phyloP scores from a whole-genome alignment of 2,888 invertebrate species.

The Oxyteleia sp. region DNA sequence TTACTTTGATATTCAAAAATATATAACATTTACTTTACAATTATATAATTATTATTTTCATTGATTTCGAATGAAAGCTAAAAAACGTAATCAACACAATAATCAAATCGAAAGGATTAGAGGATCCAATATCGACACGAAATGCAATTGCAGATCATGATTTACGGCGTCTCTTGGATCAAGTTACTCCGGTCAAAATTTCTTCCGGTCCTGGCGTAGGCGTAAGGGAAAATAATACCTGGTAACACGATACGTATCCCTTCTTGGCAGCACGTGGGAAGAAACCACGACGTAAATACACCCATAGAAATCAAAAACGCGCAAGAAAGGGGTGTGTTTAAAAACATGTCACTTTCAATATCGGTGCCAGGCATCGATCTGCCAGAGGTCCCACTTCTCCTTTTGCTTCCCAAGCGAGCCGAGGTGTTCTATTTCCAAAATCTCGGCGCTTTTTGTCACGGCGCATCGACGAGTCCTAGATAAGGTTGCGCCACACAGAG shows the following conservation, averaged over 20 bases:
- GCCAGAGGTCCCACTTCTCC: conserved; percentile 60
- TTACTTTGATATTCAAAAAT: too few relatives aligned
- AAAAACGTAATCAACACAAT: not conserved
- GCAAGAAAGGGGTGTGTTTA: conserved; percentile 85
- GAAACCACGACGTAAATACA: conserved; percentile 83
- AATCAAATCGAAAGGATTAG: conserved; percentile 31
- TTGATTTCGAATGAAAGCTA: too few relatives aligned
- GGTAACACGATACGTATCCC: conserved; percentile 84
- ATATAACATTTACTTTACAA: too few relatives aligned
- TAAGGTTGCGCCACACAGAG: conserved; percentile 25
- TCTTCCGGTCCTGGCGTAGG: conserved; percentile 79
- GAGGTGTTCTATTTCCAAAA: conserved; percentile 71
- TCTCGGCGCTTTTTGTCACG: conserved; percentile 52
- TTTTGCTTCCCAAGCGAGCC: conserved; percentile 50
- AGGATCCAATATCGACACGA: conserved; percentile 26
- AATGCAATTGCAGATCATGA: conserved; percentile 62
- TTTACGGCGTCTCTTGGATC: conserved; percentile 53
- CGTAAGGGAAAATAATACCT: conserved; percentile 77
- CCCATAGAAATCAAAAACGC: conserved; percentile 85
- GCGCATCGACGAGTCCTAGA: conserved; percentile 40
- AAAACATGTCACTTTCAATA: conserved; percentile 87
- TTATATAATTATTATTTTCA: too few relatives aligned
- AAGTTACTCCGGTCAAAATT: conserved; percentile 84
- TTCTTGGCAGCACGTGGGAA: conserved; percentile 85
- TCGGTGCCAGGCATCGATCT: conserved; percentile 85